Conservation (phyloP, 64 coral and sea anemone species). For the Dendronephthya gigantea region DNA sequence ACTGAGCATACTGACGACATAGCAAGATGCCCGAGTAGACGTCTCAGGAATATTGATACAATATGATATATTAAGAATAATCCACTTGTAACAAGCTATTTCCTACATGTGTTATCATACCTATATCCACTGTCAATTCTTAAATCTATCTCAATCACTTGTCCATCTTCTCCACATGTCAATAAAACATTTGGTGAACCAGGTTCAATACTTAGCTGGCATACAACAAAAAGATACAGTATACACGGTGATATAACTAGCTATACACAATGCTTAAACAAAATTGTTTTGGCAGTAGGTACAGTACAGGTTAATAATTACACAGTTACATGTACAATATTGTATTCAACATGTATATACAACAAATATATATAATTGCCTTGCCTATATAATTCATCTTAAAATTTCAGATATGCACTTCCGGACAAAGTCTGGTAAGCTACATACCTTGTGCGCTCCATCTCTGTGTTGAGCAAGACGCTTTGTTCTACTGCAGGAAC, state of each 20-base stretch:
- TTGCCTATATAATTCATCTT: no score
- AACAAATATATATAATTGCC: no score
- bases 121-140: slow-evolving; percentile 72
- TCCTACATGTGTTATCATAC: slow-evolving; percentile 18
- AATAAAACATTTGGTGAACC: slow-evolving; percentile 78
- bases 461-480: slow-evolving; percentile 79
- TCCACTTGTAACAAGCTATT: neutral
- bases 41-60: no score
- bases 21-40: no score
- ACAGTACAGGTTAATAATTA: no score
- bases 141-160: slow-evolving; percentile 72
- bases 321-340: no score
- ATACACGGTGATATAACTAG: neutral
- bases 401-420: no score
- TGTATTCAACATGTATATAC: no score
- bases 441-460: slow-evolving; percentile 84
- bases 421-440: neutral
- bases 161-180: slow-evolving; percentile 97
- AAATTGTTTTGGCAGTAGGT: no score
- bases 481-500: slow-evolving; percentile 53
- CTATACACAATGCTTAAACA: neutral
- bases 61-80: no score
- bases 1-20: no score
- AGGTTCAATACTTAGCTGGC: slow-evolving; percentile 75
- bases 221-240: slow-evolving; percentile 17